These are phyloP conservation scores for Pemphigus obesinymphae DNA, from an alignment of 1,140 invertebrate genomes.

Conservation along the genomic window DNA sequence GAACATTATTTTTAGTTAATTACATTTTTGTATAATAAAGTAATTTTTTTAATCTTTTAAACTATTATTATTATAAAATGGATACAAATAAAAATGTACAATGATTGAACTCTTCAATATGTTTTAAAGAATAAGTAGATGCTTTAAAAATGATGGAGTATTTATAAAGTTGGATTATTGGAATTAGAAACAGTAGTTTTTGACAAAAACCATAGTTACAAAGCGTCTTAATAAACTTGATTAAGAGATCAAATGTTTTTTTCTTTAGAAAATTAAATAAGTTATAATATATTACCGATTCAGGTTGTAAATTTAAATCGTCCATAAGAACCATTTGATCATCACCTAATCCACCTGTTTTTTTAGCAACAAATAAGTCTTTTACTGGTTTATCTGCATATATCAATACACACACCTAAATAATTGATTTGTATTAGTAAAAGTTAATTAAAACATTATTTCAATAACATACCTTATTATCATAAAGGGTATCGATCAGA, in stretches of 20 bases:
- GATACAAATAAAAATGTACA: too few species aligned
- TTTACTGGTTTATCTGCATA: slow-evolving; percentile 71
- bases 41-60: too few species aligned
- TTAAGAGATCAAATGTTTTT: neutral
- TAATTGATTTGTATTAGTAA: slow-evolving; percentile 43
- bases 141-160: too few species aligned
- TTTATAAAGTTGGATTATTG: too few species aligned
- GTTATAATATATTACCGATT: slow-evolving; percentile 51
- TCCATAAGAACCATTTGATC: slow-evolving; percentile 79
- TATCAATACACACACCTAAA: slow-evolving; percentile 69
- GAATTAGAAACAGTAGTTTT: too few species aligned
- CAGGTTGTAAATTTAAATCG: slow-evolving; percentile 73
- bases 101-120: too few species aligned
- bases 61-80: too few species aligned
- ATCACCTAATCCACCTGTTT: slow-evolving; percentile 39
- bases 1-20: too few species aligned
- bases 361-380: slow-evolving; percentile 62
- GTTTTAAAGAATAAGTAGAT: too few species aligned
- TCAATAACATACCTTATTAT: slow-evolving; percentile 67
- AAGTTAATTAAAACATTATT: neutral
- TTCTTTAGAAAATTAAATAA: neutral
- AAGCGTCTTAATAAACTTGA: neutral
- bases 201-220: too few species aligned
- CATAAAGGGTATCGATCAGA: slow-evolving; percentile 94
- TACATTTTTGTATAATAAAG: too few species aligned